A percentile compares a stretch with the other conserved stretches of the same genome.
Conservation (phyloP, 2,797 vertebrate species). For the Anisognathus igniventris region DNA sequence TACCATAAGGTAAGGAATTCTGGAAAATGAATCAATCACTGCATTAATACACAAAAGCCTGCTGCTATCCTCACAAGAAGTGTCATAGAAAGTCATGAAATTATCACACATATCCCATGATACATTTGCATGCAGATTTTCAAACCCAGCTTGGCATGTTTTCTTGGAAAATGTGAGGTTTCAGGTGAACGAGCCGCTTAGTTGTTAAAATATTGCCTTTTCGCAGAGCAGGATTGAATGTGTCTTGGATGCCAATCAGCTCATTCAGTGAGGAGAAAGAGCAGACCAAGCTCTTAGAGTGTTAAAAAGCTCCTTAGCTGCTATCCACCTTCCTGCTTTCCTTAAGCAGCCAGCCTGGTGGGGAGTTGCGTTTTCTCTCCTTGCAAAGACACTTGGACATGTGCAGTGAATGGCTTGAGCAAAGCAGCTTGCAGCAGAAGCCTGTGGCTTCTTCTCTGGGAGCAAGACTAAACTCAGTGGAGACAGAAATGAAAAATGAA, state of each 20-base stretch:
- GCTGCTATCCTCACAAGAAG: neutral
- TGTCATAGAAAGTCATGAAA: neutral
- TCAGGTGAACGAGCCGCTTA: neutral
- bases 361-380: neutral
- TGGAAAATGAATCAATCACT: neutral
- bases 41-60: neutral
- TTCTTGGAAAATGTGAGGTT: constrained; percentile 41
- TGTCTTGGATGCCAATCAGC: neutral
- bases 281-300: neutral
- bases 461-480: neutral
- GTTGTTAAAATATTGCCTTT: constrained; percentile 3
- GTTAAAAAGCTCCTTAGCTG: constrained; percentile 1
- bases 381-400: neutral
- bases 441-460: neutral
- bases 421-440: neutral
- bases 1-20: neutral
- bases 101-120: neutral
- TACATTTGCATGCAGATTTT: neutral
- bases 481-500: constrained; percentile 14
- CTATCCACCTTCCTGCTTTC: neutral
- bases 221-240: neutral
- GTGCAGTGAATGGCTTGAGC: neutral
- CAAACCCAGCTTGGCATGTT: neutral
- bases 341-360: neutral
- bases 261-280: neutral